Evolutionary conservation across 2,113 vertebrate species (phyloP), one percentile per base, ranked within the genome.

Genomic region (Verasper variegatus): DNA sequence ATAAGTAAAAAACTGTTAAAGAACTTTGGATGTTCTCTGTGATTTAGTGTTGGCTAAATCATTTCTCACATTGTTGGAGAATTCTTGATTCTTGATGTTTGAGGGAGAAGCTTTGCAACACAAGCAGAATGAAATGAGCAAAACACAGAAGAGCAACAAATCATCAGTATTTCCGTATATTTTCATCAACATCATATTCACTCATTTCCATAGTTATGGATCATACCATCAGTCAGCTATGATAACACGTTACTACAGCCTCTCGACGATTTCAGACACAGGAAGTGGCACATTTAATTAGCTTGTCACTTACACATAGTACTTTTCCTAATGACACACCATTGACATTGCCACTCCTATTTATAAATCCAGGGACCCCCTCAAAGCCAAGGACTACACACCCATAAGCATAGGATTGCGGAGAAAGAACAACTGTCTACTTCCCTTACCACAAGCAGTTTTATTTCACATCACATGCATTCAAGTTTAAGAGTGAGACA

Each of bases 251-350:
- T 37, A 61, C 59, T 61, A 59, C 31, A 37, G 18, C 17, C 18
- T n/a, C 59, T n/a, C 24, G 6, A 8, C n/a, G 59, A n/a, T 37
- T 37, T n/a, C 59, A 61, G 59, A 61, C 18, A 61, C 31, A 20
- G 27, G 27, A 37, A 61, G 20, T 61, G 59, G n/a, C 60, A 42
- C 37, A 23, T 42, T 62, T 62, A 42, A 62, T 62, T 40, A 42
- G 13, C n/a, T 20, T 42, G 35, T 42, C 35, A 42, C 5, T 42
- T 21, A 61, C 31, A 37, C 20, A 37, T n/a, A 61, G 59, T n/a
- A 37, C 31, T 62, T 42, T 14, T 37, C 35, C 18, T 35, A 35
- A 20, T 11, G 58, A 62, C 59, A n/a, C 26, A 20, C 31, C 15
- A 13, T 21, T 35, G 15, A 7, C 31, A 40, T 61, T 62, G 20